phyloP scores from a whole-genome alignment of 2,113 vertebrate species.

The Myiagra hebetior region DNA sequence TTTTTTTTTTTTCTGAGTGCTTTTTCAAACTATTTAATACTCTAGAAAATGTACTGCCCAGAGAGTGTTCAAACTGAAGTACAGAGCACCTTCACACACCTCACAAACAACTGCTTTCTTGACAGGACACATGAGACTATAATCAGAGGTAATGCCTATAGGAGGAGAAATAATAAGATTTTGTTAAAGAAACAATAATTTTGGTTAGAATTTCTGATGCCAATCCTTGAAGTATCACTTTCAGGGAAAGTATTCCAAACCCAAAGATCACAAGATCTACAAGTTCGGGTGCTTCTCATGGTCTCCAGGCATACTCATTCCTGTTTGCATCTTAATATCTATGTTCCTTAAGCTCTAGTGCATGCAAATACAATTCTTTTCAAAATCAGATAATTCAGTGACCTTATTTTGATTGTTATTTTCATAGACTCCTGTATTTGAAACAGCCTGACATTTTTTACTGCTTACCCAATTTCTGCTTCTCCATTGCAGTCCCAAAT shows the following conservation, averaged over 20 bases:
- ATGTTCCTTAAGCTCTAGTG: neutral
- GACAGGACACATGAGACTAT: neutral
- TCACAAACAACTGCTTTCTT: neutral
- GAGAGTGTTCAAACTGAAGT: neutral
- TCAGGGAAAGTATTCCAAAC: neutral
- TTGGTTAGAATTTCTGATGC: neutral
- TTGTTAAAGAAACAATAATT: neutral
- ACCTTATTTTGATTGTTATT: conserved; percentile 21
- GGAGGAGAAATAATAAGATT: neutral
- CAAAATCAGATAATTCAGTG: neutral
- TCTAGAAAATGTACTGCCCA: neutral
- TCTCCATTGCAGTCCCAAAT: neutral
- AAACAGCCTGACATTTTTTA: conserved; percentile 32
- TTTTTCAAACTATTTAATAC: neutral
- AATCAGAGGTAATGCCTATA: neutral
- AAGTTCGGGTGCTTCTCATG: neutral
- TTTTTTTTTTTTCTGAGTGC: neutral
- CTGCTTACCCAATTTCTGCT: neutral
- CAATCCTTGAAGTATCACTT: neutral
- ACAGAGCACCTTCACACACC: neutral
- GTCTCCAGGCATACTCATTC: neutral
- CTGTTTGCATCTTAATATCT: neutral
- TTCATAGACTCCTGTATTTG: neutral
- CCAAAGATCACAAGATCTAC: neutral
- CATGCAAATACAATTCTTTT: neutral